Evolutionary conservation across 2,797 vertebrate species (phyloP).

Genomic region (Serranus cabrilla): DNA sequence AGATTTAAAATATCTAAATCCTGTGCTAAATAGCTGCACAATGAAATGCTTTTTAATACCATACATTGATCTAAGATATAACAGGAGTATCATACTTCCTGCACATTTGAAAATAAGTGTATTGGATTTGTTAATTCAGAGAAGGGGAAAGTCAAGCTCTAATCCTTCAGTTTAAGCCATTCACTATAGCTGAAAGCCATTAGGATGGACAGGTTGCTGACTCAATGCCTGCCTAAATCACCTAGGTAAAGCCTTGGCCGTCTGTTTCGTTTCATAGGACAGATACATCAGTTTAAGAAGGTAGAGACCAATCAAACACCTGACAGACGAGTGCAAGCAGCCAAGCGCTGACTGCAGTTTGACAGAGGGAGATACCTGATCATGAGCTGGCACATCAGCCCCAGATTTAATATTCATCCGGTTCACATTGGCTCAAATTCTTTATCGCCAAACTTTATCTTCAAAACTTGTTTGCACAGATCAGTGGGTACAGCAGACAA

Average conservation of each 20-base stretch:
- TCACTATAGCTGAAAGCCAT: slow-evolving; percentile 52
- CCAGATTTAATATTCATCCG: slow-evolving; percentile 36
- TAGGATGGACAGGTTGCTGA: slow-evolving; percentile 74
- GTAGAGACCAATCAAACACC: slow-evolving; percentile 42
- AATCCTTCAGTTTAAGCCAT: slow-evolving; percentile 37
- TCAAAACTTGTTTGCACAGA: slow-evolving; percentile 12
- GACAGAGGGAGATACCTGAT: slow-evolving; percentile 38
- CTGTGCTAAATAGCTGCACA: not conserved
- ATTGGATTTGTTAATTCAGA: slow-evolving; percentile 11
- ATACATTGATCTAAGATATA: not conserved
- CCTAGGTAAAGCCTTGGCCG: slow-evolving; percentile 68
- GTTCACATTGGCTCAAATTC: slow-evolving; percentile 16
- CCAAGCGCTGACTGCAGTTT: slow-evolving; percentile 26
- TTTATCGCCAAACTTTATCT: slow-evolving; percentile 33
- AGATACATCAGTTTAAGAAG: slow-evolving; percentile 62
- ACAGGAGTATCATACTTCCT: not conserved
- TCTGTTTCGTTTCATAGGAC: slow-evolving; percentile 71
- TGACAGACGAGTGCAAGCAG: slow-evolving; percentile 38
- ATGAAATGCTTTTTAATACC: not conserved
- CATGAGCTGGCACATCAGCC: slow-evolving; percentile 29
- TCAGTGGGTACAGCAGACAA: not conserved
- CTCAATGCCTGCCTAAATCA: slow-evolving; percentile 67
- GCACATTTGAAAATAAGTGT: slow-evolving; percentile 4
- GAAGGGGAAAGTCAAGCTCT: not conserved
- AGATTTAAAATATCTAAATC: not conserved